phyloP scores from a whole-genome alignment of 2,888 invertebrate species.

The Mythimna pallens region DNA sequence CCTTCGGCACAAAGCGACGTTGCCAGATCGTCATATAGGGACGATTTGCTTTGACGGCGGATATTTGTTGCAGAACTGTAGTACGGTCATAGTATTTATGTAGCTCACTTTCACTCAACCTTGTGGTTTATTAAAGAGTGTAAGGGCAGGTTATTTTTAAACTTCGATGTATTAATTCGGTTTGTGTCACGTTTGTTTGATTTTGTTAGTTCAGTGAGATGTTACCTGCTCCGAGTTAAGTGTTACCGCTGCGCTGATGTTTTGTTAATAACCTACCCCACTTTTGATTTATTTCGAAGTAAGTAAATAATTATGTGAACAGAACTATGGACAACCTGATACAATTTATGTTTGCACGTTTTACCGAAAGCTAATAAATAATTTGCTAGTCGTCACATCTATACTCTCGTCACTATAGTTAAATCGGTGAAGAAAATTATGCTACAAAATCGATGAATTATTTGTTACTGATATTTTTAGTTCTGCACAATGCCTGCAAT shows the following conservation, averaged over 20 bases:
- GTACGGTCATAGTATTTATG: slow-evolving; percentile 40
- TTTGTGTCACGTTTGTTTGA: slow-evolving; percentile 6
- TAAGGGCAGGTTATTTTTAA: slow-evolving; percentile 31
- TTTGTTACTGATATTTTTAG: background rate
- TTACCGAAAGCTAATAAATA: background rate
- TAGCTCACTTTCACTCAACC: slow-evolving; percentile 47
- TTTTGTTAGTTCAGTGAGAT: slow-evolving; percentile 1
- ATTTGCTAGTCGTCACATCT: background rate
- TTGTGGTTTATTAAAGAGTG: slow-evolving; percentile 30
- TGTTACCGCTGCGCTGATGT: background rate
- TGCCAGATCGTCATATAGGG: slow-evolving; percentile 43
- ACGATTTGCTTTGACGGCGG: slow-evolving; percentile 42
- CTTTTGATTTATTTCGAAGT: too few species aligned
- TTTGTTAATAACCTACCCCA: too few species aligned
- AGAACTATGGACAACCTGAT: background rate
- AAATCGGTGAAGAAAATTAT: background rate
- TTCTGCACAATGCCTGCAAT: background rate
- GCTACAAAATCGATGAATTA: background rate
- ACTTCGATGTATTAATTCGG: slow-evolving; percentile 13
- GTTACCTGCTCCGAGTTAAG: too few species aligned
- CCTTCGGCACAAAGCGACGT: slow-evolving; percentile 45
- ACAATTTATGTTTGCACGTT: background rate
- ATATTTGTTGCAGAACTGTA: slow-evolving; percentile 47
- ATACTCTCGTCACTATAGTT: background rate
- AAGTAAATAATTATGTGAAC: too few species aligned